A percentile compares a stretch with the other conserved stretches of the same genome.
Evolutionary conservation across 2,888 invertebrate species (phyloP).

Genomic region (Clanis bilineata): DNA sequence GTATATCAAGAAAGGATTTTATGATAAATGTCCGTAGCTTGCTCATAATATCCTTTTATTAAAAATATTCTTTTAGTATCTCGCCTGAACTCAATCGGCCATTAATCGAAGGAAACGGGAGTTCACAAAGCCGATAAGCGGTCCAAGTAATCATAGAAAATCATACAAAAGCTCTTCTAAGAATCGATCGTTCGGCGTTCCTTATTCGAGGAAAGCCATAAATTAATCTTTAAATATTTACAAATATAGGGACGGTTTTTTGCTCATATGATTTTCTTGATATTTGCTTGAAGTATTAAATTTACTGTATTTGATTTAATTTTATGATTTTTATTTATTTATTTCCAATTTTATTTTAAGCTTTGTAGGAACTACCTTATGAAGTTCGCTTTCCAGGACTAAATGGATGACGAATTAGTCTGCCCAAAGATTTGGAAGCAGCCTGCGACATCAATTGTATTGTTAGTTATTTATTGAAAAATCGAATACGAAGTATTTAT

Average conservation of each 20-base stretch:
- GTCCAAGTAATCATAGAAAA: constrained; percentile 23
- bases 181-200: background rate
- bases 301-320: too few relatives aligned
- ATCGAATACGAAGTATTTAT: too few relatives aligned
- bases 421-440: too few relatives aligned
- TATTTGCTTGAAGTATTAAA: too few relatives aligned
- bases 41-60: background rate
- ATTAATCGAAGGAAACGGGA: constrained; percentile 44
- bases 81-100: constrained; percentile 39
- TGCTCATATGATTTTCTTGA: too few relatives aligned
- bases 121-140: constrained; percentile 38
- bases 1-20: background rate
- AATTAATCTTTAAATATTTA: background rate
- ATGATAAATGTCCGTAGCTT: background rate
- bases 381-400: too few relatives aligned
- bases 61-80: constrained; percentile 31
- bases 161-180: constrained; percentile 22
- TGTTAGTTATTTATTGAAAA: too few relatives aligned
- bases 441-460: too few relatives aligned
- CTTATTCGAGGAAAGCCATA: background rate
- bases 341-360: too few relatives aligned
- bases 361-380: too few relatives aligned
- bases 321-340: too few relatives aligned
- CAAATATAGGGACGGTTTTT: background rate
- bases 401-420: too few relatives aligned